Evolutionary conservation across 2,797 vertebrate species (phyloP).

Genomic region (Coranthus polyacanthus): DNA sequence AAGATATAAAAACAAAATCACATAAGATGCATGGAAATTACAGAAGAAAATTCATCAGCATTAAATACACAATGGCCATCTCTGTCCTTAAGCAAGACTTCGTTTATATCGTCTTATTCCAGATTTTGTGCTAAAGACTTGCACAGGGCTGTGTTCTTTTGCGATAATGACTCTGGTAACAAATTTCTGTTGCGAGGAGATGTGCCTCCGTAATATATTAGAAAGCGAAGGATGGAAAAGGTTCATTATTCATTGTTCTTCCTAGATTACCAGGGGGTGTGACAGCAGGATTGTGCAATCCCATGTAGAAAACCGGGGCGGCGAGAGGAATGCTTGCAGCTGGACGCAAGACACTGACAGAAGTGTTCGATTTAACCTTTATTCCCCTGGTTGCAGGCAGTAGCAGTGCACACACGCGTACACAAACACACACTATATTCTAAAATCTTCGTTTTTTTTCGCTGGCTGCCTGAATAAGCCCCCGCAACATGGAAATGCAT

Average conservation of each 20-base stretch:
- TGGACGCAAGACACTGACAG: conserved; percentile 79
- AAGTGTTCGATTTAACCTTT: conserved; percentile 80
- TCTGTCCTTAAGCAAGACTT: too few relatives aligned
- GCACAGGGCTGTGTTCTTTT: conserved; percentile 15
- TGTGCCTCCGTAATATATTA: conserved; percentile 42
- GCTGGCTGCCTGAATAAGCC: conserved; percentile 68
- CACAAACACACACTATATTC: conserved; percentile 45
- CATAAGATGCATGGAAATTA: too few relatives aligned
- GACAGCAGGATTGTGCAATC: conserved; percentile 86
- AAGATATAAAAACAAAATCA: too few relatives aligned
- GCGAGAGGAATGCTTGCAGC: conserved; percentile 81
- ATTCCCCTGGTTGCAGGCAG: conserved; percentile 53
- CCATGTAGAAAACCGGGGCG: conserved; percentile 84
- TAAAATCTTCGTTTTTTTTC: conserved; percentile 41
- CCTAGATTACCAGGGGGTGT: conserved; percentile 70
- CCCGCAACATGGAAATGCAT: conserved; percentile 80
- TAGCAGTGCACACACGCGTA: conserved; percentile 18
- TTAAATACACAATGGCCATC: too few relatives aligned
- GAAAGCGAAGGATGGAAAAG: conserved; percentile 50
- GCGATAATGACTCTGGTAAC: conserved; percentile 23
- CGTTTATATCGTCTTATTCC: conserved; percentile 19
- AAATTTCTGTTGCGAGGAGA: conserved; percentile 38
- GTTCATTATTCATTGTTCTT: conserved; percentile 76
- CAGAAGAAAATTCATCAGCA: too few relatives aligned
- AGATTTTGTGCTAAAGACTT: conserved; percentile 33